Base-by-base conservation (phyloP, 1,140 invertebrate genomes). In the Portunus trituberculatus region DNA sequence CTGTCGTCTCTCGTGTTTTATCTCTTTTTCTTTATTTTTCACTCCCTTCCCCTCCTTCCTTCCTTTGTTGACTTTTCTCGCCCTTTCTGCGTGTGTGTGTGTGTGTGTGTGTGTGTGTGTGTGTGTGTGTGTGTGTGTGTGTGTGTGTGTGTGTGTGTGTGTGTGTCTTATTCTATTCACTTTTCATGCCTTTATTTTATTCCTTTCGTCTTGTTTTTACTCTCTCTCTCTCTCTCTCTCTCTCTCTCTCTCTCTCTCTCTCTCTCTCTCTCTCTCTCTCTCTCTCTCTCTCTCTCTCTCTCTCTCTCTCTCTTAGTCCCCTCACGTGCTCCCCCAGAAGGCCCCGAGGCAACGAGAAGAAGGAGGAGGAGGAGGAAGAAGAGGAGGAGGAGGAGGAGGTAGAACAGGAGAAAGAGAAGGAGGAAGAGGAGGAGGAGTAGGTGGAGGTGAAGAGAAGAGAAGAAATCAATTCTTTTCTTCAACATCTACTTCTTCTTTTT, bases 211-310 rank as follows among this genome's bases (percentile, higher is more conserved):
- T 14, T 28, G 12, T 28, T 6, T n/a, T n/a, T n/a, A n/a, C 84
- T 28, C n/a, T 20, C 84, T 28, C 84, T 6, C 84, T 20, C 84
- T 20, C 84, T 20, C 45, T 45, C 88, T 45, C 88, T 90, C 88
- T 48, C 88, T 45, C 31, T 48, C 32, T 48, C 88, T 90, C 45
- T 48, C 88, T 90, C 88, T 90, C 88, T 90, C 88, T 90, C 88
- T 48, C 88, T 90, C 88, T 90, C 88, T 90, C 88, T 48, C 88
- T 90, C 88, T 90, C 88, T 45, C 8, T 90, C 88, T 48, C 45
- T 48, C 39, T 52, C 39, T 25, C 45, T 46, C 32, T 48, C 32
- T 16, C 28, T 20, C 28, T 29, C 16, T 52, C 25, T 29, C 89
- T 48, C 16, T 25, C 46, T n/a, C 46, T 52, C 32, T n/a, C 84